These are phyloP conservation scores for Macrosiphum euphorbiae DNA, from an alignment of 2,888 invertebrate species.

Conservation along the genomic window DNA sequence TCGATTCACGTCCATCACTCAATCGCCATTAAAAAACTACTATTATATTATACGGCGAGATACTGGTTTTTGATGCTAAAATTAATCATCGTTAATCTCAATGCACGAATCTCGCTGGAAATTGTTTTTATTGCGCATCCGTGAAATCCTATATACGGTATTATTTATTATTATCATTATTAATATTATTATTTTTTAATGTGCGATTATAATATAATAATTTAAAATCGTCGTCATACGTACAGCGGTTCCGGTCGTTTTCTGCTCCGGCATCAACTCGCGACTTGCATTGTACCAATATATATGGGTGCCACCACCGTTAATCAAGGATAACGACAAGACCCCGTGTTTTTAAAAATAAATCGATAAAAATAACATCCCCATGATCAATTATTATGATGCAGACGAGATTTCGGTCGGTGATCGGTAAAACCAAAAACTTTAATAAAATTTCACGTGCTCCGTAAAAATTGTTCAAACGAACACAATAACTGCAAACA, in stretches of 20 bases:
- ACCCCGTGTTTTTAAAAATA: background rate
- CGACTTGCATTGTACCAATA: background rate
- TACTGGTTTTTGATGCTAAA: constrained; percentile 50
- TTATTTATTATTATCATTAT: constrained; percentile 30
- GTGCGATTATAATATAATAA: constrained; percentile 45
- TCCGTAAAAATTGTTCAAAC: background rate
- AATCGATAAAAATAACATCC: constrained; percentile 13
- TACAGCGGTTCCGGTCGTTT: constrained; percentile 36
- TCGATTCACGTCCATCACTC: constrained; percentile 38
- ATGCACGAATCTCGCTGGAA: constrained; percentile 41
- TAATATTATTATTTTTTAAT: constrained; percentile 27
- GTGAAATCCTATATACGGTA: constrained; percentile 39
- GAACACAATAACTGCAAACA: background rate
- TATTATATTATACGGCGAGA: background rate
- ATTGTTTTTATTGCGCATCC: constrained; percentile 41
- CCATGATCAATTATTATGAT: background rate
- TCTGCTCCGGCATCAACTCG: background rate
- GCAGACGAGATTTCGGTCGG: background rate
- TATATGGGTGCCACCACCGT: background rate
- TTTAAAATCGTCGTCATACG: constrained; percentile 28
- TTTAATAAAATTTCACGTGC: background rate
- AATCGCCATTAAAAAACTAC: constrained; percentile 39
- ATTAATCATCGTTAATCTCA: constrained; percentile 59
- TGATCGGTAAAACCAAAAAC: background rate
- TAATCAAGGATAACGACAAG: background rate